Conservation (phyloP, 2,888 invertebrate species). For the Piscicola geometra region DNA sequence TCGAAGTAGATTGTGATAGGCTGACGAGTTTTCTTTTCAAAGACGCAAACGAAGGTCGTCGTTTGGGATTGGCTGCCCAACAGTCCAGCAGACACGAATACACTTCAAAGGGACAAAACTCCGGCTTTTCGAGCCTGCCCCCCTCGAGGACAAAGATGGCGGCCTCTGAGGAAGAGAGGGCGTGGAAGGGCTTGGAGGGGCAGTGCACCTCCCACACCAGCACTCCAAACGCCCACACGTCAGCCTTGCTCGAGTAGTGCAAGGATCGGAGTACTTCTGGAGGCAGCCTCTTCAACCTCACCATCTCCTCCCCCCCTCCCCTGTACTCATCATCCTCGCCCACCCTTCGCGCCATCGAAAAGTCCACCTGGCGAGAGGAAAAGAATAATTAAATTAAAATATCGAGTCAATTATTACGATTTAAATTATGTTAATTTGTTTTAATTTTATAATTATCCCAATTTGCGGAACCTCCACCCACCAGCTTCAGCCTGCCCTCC, state of each 20-base stretch:
- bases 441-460: neutral
- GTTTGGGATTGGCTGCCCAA: slow-evolving; percentile 35
- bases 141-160: slow-evolving; percentile 43
- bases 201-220: slow-evolving; percentile 44
- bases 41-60: neutral
- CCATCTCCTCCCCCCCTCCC: slow-evolving; percentile 39
- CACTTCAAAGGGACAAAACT: slow-evolving; percentile 41
- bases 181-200: slow-evolving; percentile 42
- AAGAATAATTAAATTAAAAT: neutral
- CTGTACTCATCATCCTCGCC: slow-evolving; percentile 41
- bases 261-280: slow-evolving; percentile 44
- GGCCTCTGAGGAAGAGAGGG: slow-evolving; percentile 40
- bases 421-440: neutral
- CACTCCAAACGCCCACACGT: slow-evolving; percentile 44
- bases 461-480: slow-evolving; percentile 26
- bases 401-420: neutral
- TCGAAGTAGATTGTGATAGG: neutral
- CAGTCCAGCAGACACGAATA: slow-evolving; percentile 40
- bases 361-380: slow-evolving; percentile 37
- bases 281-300: slow-evolving; percentile 43
- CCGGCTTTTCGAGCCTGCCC: slow-evolving; percentile 42
- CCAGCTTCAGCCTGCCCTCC: slow-evolving; percentile 41
- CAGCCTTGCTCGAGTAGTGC: slow-evolving; percentile 43
- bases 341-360: slow-evolving; percentile 36
- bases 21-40: neutral